A percentile compares a stretch with the other conserved stretches of the same genome.
Evolutionary conservation across 2,113 vertebrate species (phyloP).

Genomic region (Malaclemys terrapin): DNA sequence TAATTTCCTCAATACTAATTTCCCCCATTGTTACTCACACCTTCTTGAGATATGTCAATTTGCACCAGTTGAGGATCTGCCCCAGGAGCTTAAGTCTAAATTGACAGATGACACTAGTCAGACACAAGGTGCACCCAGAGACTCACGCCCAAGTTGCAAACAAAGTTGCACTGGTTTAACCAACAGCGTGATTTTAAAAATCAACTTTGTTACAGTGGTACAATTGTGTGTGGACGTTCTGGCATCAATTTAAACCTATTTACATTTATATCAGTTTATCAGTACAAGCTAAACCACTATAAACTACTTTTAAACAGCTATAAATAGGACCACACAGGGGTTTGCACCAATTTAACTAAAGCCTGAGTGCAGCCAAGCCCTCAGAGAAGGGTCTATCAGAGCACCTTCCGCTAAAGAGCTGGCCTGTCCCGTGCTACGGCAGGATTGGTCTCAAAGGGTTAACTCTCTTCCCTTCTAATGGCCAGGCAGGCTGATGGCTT

Average conservation of each 20-base stretch:
- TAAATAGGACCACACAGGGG: neutral
- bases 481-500: neutral
- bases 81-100: neutral
- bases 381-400: neutral
- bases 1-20: too few relatives aligned
- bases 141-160: neutral
- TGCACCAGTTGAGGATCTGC: neutral
- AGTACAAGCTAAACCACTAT: neutral
- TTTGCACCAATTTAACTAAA: neutral
- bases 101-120: neutral
- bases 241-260: neutral
- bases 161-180: neutral
- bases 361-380: neutral
- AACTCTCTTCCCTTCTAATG: too few relatives aligned
- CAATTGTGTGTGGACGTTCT: neutral
- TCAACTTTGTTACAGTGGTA: neutral
- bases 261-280: neutral
- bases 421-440: neutral
- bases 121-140: neutral
- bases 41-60: neutral
- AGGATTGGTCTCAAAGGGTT: neutral
- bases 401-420: neutral
- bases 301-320: too few relatives aligned
- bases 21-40: too few relatives aligned
- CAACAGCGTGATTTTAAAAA: neutral